phyloP scores from a whole-genome alignment of 2,113 vertebrate genomes.

The Micromys minutus region DNA sequence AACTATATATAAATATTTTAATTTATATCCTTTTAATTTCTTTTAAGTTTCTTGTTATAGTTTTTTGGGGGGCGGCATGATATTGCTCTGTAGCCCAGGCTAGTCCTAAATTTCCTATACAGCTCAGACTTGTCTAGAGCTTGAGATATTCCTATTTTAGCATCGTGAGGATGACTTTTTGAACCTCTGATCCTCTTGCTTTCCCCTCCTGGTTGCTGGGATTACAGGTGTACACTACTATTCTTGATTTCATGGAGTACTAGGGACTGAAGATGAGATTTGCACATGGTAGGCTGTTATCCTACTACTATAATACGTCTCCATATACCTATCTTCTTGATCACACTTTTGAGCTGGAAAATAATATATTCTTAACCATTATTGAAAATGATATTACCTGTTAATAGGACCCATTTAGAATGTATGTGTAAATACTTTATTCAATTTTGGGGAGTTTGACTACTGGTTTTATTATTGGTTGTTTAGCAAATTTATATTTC shows the following conservation, averaged over 20 bases:
- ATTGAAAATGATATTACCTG: neutral
- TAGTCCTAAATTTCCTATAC: neutral
- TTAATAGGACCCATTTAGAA: neutral
- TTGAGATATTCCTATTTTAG: neutral
- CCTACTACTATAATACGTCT: neutral
- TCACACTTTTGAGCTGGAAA: conserved; percentile 20
- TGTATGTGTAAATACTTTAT: neutral
- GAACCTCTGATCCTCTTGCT: neutral
- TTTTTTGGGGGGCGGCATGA: neutral
- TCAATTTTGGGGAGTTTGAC: neutral
- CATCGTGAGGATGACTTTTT: neutral
- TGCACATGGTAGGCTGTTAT: neutral
- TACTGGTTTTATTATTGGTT: conserved; percentile 8
- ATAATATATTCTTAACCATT: neutral
- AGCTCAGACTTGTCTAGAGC: neutral
- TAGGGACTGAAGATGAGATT: neutral
- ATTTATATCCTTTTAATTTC: neutral
- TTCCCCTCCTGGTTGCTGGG: neutral
- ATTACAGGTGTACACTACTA: neutral
- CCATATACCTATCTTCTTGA: neutral
- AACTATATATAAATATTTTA: neutral
- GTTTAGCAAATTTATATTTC: conserved; percentile 36
- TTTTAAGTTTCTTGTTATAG: neutral
- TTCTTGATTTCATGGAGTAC: neutral
- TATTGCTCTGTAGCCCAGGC: neutral